phyloP scores from a whole-genome alignment of 2,113 vertebrate species.

The Silurus meridionalis region DNA sequence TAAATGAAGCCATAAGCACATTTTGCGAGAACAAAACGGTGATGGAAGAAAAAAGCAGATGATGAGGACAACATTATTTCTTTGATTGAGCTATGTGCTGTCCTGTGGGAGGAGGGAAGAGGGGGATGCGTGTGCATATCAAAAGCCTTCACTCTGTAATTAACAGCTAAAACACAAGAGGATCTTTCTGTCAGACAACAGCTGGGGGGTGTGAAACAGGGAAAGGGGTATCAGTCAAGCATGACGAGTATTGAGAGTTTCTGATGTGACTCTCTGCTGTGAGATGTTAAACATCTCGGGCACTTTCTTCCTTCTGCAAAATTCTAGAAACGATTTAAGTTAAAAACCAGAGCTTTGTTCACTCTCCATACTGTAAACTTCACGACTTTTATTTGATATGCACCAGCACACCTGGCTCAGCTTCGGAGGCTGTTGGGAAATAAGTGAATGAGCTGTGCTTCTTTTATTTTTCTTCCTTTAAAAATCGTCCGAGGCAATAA shows the following conservation, averaged over 20 bases:
- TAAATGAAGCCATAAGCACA: conserved; percentile 22
- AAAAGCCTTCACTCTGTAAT: conserved; percentile 33
- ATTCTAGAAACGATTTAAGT: background rate
- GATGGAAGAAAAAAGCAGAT: conserved; percentile 38
- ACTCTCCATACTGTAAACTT: background rate
- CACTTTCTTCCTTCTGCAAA: background rate
- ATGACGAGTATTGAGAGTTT: background rate
- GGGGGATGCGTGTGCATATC: conserved; percentile 25
- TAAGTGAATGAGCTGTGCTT: background rate
- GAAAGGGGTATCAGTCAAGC: background rate
- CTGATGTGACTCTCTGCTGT: background rate
- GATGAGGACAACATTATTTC: conserved; percentile 22
- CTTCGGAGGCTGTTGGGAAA: background rate
- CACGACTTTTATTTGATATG: background rate
- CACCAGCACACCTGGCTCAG: background rate
- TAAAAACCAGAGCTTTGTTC: background rate
- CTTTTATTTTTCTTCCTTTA: background rate
- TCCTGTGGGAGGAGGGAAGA: conserved; percentile 11
- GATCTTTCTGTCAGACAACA: conserved; percentile 19
- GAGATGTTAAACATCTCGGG: conserved; percentile 28
- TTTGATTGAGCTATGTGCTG: conserved; percentile 10
- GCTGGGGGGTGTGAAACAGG: conserved; percentile 29
- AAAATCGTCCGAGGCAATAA: background rate
- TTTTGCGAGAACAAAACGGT: conserved; percentile 30
- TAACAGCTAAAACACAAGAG: conserved; percentile 40